Conservation (phyloP, 2,888 invertebrate species). For the Polietes domitor region DNA sequence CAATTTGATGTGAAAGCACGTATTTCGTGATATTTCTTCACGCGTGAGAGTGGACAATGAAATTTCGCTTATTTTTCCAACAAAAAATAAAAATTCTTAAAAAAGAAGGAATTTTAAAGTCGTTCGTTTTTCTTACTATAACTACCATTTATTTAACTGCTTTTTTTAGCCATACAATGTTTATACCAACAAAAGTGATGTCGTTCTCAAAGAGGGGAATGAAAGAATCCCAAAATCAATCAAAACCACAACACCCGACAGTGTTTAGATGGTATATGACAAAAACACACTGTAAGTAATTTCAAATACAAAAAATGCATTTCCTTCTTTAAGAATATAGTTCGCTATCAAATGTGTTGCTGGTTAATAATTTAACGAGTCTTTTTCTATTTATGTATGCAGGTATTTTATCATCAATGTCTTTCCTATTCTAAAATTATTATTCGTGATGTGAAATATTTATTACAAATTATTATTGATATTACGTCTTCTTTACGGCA, state of each 20-base stretch:
- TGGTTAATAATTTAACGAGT: neutral
- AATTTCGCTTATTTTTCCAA: too few species aligned
- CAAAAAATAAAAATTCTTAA: too few species aligned
- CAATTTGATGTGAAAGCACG: too few species aligned
- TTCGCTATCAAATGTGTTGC: neutral
- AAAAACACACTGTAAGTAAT: neutral
- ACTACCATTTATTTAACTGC: conserved; percentile 37
- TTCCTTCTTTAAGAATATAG: neutral
- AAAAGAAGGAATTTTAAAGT: too few species aligned
- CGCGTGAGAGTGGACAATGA: too few species aligned
- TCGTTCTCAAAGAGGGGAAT: neutral
- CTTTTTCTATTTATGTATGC: neutral
- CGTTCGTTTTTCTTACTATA: conserved; percentile 27
- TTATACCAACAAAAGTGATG: neutral
- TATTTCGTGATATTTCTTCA: too few species aligned
- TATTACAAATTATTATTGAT: conserved; percentile 14
- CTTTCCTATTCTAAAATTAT: conserved; percentile 17
- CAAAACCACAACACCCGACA: neutral
- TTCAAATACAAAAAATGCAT: neutral
- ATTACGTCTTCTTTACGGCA: conserved; percentile 1
- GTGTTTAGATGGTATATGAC: neutral
- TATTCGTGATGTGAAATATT: conserved; percentile 24
- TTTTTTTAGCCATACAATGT: conserved; percentile 21
- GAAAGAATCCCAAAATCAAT: neutral
- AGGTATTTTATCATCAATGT: neutral